phyloP scores from a whole-genome alignment of 1,140 invertebrate species.

The Potamilus streckersoni region DNA sequence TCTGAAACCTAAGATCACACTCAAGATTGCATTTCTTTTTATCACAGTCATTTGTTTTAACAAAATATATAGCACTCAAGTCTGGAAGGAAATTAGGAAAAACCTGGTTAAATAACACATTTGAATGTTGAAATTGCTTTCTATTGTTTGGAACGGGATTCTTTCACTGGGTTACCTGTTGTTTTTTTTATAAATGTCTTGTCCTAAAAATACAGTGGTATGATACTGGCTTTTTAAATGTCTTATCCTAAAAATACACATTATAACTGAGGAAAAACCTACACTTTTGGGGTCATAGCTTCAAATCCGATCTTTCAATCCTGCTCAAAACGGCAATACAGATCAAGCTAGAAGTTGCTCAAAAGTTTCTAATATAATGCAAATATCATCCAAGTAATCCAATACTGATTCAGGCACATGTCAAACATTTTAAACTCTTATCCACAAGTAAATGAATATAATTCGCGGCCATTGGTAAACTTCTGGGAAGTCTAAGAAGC shows the following conservation, averaged over 20 bases:
- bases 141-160: constrained; percentile 19
- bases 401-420: constrained; percentile 21
- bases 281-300: constrained; percentile 28
- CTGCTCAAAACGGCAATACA: constrained; percentile 29
- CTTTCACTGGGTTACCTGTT: background rate
- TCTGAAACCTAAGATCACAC: constrained; percentile 8
- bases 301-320: constrained; percentile 18
- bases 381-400: constrained; percentile 33
- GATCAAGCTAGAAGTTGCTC: constrained; percentile 24
- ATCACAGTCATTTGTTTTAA: constrained; percentile 17
- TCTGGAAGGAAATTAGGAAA: constrained; percentile 31
- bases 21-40: constrained; percentile 12
- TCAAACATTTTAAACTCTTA: constrained; percentile 25
- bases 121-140: constrained; percentile 22
- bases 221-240: constrained; percentile 28
- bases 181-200: too few species aligned
- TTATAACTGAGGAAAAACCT: constrained; percentile 13
- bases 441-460: constrained; percentile 33
- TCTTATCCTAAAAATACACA: constrained; percentile 31
- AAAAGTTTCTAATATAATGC: constrained; percentile 22
- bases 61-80: constrained; percentile 12
- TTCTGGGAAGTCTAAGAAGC: constrained; percentile 16
- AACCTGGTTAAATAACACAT: constrained; percentile 35
- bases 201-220: too few species aligned
- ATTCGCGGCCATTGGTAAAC: constrained; percentile 23